These are phyloP conservation scores for Synanthedon tipuliformis DNA, from an alignment of 2,888 invertebrate species.

Conservation along the genomic window DNA sequence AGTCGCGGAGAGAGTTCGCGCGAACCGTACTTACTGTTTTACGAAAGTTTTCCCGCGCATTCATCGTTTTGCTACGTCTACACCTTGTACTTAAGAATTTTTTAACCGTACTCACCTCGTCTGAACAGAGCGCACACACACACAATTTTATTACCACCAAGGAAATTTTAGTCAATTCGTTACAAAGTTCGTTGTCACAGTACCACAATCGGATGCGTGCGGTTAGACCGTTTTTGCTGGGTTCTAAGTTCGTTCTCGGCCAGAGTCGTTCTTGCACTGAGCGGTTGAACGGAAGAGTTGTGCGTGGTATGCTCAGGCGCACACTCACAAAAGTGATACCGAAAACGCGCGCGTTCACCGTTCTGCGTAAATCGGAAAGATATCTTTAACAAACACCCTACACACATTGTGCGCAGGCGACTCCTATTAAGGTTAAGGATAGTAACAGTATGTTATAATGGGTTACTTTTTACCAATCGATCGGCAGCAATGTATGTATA, in stretches of 20 bases:
- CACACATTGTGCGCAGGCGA: slow-evolving; percentile 25
- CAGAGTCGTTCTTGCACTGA: slow-evolving; percentile 61
- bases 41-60: slow-evolving; percentile 20
- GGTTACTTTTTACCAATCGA: slow-evolving; percentile 36
- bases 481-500: slow-evolving; percentile 24
- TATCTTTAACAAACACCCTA: slow-evolving; percentile 41
- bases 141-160: slow-evolving; percentile 34
- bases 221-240: slow-evolving; percentile 20
- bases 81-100: neutral
- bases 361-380: slow-evolving; percentile 35
- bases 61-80: slow-evolving; percentile 1
- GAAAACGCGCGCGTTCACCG: slow-evolving; percentile 37
- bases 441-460: slow-evolving; percentile 26
- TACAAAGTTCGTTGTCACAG: slow-evolving; percentile 33
- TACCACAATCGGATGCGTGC: slow-evolving; percentile 28
- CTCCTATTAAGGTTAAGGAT: slow-evolving; percentile 62
- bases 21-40: slow-evolving; percentile 9
- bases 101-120: slow-evolving; percentile 23
- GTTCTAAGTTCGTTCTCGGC: slow-evolving; percentile 60
- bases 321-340: slow-evolving; percentile 53
- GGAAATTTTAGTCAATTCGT: slow-evolving; percentile 22
- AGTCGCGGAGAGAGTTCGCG: slow-evolving; percentile 27
- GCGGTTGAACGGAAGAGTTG: slow-evolving; percentile 48
- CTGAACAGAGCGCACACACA: slow-evolving; percentile 27
- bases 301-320: slow-evolving; percentile 46